Conservation (phyloP, 2,113 vertebrate genomes). For the Anser brachyrhynchus region DNA sequence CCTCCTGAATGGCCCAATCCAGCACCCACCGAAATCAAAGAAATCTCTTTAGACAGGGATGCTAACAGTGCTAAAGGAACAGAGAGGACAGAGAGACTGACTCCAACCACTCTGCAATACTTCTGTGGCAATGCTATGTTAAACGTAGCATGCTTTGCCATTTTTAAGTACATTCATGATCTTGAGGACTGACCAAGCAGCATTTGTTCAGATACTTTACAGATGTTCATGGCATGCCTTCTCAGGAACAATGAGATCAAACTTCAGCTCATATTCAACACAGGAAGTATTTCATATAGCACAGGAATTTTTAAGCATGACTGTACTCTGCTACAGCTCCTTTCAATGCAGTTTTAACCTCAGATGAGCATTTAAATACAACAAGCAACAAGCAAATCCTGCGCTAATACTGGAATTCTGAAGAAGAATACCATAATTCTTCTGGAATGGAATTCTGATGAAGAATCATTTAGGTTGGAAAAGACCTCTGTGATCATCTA, state of each 20-base stretch:
- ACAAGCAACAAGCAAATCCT: neutral
- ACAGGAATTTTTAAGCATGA: neutral
- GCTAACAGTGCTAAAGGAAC: neutral
- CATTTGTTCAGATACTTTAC: neutral
- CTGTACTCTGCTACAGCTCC: neutral
- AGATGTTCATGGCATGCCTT: neutral
- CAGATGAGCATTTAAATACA: neutral
- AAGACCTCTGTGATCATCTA: no score
- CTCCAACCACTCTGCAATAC: neutral
- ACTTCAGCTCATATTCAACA: neutral
- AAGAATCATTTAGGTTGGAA: no score
- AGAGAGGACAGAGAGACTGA: neutral
- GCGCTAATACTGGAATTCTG: neutral
- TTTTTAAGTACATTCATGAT: neutral
- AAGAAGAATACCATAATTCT: no score
- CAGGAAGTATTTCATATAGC: neutral
- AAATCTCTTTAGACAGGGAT: neutral
- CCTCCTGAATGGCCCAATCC: neutral
- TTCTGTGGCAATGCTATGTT: neutral
- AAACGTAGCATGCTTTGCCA: neutral
- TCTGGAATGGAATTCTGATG: no score
- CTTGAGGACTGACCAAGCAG: neutral
- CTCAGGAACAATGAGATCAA: neutral
- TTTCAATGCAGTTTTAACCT: neutral
- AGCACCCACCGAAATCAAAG: neutral